Percentiles rank a stretch among this genome's conserved stretches.
Evolutionary conservation across 2,113 vertebrate species (phyloP).

Genomic region (Ameiurus melas): DNA sequence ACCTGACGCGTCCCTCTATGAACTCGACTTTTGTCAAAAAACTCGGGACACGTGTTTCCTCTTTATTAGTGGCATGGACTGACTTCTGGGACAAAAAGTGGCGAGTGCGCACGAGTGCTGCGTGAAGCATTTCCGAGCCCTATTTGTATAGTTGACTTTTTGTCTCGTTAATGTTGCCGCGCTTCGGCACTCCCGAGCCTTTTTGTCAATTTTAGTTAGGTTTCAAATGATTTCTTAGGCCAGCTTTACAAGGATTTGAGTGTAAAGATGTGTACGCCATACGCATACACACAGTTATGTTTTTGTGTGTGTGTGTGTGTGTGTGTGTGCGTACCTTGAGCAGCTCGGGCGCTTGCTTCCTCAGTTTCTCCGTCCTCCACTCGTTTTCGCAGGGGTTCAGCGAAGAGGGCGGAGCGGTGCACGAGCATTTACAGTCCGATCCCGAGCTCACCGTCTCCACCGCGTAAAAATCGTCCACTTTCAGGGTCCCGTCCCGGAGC

Average conservation of each 20-base stretch:
- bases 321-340: conserved; percentile 79
- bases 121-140: too few relatives aligned
- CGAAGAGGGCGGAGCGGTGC: conserved; percentile 88
- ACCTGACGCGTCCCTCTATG: conserved; percentile 8
- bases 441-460: conserved; percentile 96
- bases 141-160: background rate
- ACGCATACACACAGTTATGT: background rate
- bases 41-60: conserved; percentile 23
- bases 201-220: background rate
- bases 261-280: background rate
- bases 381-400: conserved; percentile 96
- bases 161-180: background rate
- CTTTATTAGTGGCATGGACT: background rate
- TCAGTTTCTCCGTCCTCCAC: conserved; percentile 97
- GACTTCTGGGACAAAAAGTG: background rate
- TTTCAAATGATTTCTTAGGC: background rate
- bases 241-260: background rate
- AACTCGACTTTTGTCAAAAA: background rate
- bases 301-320: background rate
- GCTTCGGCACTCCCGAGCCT: background rate
- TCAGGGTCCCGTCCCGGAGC: conserved; percentile 75
- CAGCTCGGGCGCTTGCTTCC: conserved; percentile 91
- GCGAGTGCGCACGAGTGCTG: background rate
- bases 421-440: conserved; percentile 91
- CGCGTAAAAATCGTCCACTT: conserved; percentile 91